Conservation (phyloP, 2,113 vertebrate species). For the Suricata suricatta region DNA sequence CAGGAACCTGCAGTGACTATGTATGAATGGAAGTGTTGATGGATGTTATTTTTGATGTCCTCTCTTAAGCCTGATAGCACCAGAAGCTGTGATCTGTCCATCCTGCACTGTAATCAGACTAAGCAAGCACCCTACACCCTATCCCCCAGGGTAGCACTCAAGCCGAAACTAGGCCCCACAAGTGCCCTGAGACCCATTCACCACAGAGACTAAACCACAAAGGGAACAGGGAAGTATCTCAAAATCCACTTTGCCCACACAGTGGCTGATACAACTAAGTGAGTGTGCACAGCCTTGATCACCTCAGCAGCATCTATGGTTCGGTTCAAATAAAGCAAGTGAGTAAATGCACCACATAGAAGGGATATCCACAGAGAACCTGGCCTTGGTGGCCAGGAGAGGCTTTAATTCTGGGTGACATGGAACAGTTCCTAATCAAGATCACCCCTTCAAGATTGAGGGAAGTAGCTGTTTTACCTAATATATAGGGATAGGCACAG, state of each 20-base stretch:
- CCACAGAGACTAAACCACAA: neutral
- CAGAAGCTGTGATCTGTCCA: neutral
- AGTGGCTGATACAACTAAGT: neutral
- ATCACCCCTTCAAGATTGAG: neutral
- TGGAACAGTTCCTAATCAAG: neutral
- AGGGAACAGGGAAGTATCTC: neutral
- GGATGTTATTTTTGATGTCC: neutral
- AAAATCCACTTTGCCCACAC: neutral
- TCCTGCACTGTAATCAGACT: neutral
- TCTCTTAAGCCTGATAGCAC: neutral
- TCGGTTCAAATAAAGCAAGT: neutral
- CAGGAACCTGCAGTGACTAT: neutral
- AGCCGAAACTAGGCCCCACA: neutral
- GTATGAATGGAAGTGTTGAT: neutral
- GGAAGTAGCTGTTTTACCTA: neutral
- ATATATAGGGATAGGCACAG: neutral
- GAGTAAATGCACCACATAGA: neutral
- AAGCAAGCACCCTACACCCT: neutral
- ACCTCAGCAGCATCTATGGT: neutral
- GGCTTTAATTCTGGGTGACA: neutral
- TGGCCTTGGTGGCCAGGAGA: neutral
- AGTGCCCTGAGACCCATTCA: neutral
- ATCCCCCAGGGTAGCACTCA: neutral
- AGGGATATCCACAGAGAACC: neutral
- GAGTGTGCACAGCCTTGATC: neutral